Evolutionary conservation across 2,888 invertebrate species (phyloP), one percentile per base, ranked within the genome.

Genomic region (Lacanobia wlatinum): DNA sequence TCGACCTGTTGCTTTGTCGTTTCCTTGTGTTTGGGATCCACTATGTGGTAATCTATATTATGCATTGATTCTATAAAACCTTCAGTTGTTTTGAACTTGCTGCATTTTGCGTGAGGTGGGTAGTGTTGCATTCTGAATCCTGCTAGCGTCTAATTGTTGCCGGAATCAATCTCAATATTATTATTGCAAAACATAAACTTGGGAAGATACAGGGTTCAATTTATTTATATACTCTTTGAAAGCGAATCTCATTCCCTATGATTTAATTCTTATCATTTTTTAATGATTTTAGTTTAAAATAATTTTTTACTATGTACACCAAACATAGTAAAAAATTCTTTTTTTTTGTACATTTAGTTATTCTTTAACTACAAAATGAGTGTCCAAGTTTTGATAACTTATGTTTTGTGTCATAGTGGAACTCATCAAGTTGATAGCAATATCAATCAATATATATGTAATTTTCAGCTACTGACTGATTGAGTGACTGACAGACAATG

Each of bases 351-450:
- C 21, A 55, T 48, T 67, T 63, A 28, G 28, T 60, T 38, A 59
- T 69, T 43, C 23, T 18, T 16, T 9, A 56, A 79, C 79, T 76
- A 79, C 72, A 64, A 78, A 62, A 46, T 64, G 52, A 38, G 50
- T 61, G n/a, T 56, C 23, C 23, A 48, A 78, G 56, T 67, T 38
- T 61, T 53, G 34, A 55, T 55, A 58, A 68, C 56, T 67, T 38
- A 64, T 40, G 23, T 43, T 55, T 76, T 21, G 0, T 70, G 2
- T 50, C 59, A 23, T 61, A 56, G 67, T 56, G 16, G 34, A 8
- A 34, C 9, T 59, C 9, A 46, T 55, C 52, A 50, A 61, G 53
- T 60, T 64, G 10, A 16, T 43, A 65, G 6, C 34, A 34, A 6
- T 34, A 34, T 34, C 34, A 34, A 34, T 34, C 34, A 34, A 34